Conservation (phyloP, 2,888 invertebrate genomes). For the Lypha dubia region DNA sequence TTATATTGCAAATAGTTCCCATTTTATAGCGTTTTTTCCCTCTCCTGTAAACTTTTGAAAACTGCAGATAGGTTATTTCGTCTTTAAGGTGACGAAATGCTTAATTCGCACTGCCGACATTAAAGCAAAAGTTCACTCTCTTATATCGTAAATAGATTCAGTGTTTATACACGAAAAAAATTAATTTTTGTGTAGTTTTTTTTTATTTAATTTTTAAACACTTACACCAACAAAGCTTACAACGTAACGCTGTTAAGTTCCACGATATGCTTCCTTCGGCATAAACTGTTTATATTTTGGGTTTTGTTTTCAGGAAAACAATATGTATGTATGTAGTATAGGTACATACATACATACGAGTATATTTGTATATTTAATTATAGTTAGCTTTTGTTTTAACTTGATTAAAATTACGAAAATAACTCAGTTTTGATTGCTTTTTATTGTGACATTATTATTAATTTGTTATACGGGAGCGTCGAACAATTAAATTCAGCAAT, state of each 20-base stretch:
- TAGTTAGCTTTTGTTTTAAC: constrained; percentile 33
- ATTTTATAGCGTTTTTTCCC: too few relatives aligned
- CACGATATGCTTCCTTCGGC: background rate
- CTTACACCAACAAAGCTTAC: constrained; percentile 6
- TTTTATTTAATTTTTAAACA: background rate
- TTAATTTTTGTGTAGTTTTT: background rate
- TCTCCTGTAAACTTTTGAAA: too few relatives aligned
- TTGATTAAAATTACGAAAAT: constrained; percentile 39
- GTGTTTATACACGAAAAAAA: background rate
- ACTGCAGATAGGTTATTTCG: too few relatives aligned
- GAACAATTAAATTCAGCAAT: constrained; percentile 17
- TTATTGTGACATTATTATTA: background rate
- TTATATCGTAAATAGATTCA: too few relatives aligned
- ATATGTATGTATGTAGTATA: background rate
- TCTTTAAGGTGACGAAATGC: too few relatives aligned
- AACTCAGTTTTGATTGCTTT: constrained; percentile 31
- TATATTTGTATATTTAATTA: background rate
- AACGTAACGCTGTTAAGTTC: background rate
- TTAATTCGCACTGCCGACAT: too few relatives aligned
- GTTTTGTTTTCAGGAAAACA: constrained; percentile 2
- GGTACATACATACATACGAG: too few relatives aligned
- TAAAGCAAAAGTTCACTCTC: too few relatives aligned
- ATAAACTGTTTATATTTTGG: background rate
- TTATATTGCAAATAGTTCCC: too few relatives aligned
- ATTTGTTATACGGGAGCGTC: background rate